Evolutionary conservation across 2,113 vertebrate species (phyloP).

Genomic region (Crotalus tigris): DNA sequence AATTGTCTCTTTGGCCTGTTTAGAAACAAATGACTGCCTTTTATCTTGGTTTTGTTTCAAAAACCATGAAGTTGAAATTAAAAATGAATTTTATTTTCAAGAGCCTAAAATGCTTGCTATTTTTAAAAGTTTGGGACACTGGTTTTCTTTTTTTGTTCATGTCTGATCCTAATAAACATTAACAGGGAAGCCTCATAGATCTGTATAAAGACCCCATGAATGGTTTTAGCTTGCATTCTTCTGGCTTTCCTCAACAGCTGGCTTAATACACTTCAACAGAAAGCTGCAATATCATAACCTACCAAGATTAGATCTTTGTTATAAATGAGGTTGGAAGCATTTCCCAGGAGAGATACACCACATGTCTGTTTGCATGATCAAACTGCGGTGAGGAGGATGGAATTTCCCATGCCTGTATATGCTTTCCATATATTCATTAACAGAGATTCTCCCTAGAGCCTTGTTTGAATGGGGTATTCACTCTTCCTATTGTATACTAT

Average conservation of each 20-base stretch:
- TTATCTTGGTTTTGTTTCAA: not conserved
- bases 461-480: conserved; percentile 34
- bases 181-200: conserved; percentile 39
- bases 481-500: conserved; percentile 40
- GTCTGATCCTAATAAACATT: conserved; percentile 36
- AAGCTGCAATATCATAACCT: conserved; percentile 47
- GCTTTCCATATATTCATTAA: conserved; percentile 61
- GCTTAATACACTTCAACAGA: conserved; percentile 47
- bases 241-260: conserved; percentile 34
- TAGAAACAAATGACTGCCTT: not conserved
- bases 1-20: not conserved
- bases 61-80: conserved; percentile 39
- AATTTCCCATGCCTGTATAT: conserved; percentile 58
- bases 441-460: conserved; percentile 42
- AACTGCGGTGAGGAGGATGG: conserved; percentile 45
- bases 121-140: conserved; percentile 18
- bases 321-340: conserved; percentile 55
- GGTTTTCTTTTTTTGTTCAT: conserved; percentile 37
- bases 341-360: conserved; percentile 27
- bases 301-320: conserved; percentile 57
- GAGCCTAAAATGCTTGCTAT: conserved; percentile 42
- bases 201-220: conserved; percentile 32
- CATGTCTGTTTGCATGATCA: conserved; percentile 49
- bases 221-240: conserved; percentile 34
- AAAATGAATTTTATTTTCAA: conserved; percentile 30